Conservation (phyloP, 2,113 vertebrate species). For the Stegastes partitus region DNA sequence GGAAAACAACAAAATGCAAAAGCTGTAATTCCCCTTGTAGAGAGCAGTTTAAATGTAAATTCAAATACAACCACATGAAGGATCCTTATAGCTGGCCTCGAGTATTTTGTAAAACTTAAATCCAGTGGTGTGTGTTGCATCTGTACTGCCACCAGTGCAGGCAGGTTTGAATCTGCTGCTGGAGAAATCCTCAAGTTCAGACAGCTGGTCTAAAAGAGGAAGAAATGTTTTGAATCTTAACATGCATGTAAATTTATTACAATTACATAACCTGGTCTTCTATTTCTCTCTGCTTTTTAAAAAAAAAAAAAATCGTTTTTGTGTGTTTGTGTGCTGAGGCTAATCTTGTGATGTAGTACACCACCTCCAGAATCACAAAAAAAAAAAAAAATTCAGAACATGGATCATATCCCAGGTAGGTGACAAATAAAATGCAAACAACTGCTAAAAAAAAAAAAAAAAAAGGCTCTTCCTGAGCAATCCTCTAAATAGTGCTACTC, state of each 20-base stretch:
- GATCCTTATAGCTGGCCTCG: not conserved
- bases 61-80: not conserved
- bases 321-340: constrained; percentile 10
- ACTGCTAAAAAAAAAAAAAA: too few relatives aligned
- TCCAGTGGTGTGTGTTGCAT: not conserved
- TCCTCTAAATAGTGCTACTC: not conserved
- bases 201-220: not conserved
- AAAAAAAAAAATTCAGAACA: constrained; percentile 13
- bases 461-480: not conserved
- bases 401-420: constrained; percentile 39
- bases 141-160: not conserved
- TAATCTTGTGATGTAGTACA: constrained; percentile 11
- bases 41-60: not conserved
- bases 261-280: not conserved
- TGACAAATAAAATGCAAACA: constrained; percentile 8
- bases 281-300: not conserved
- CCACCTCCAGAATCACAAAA: constrained; percentile 39
- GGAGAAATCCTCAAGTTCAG: not conserved
- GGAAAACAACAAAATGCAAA: not conserved
- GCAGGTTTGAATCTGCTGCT: not conserved
- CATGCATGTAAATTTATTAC: not conserved
- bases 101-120: not conserved
- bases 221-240: not conserved
- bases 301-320: too few relatives aligned
- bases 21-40: not conserved